phyloP scores from a whole-genome alignment of 2,113 vertebrate species.

The Hymenochirus boettgeri region DNA sequence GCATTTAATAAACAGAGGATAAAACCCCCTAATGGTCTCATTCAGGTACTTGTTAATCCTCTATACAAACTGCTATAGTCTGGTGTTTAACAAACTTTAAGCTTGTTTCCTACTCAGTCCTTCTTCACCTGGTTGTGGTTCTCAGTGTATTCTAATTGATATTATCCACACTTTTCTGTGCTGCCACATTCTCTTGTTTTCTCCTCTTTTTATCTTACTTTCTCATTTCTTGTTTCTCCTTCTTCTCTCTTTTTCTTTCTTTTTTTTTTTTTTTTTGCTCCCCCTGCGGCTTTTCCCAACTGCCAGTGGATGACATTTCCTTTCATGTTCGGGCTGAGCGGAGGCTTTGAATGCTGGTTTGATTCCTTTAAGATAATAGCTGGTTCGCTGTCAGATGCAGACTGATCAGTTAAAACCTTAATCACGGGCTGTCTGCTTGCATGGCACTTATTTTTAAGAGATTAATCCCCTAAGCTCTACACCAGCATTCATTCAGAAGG shows the following conservation, averaged over 20 bases:
- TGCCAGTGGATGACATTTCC: slow-evolving; percentile 97
- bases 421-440: slow-evolving; percentile 98
- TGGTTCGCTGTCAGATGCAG: slow-evolving; percentile 98
- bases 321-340: slow-evolving; percentile 97
- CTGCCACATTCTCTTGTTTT: not conserved
- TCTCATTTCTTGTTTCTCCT: slow-evolving; percentile 36
- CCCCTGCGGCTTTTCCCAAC: slow-evolving; percentile 86
- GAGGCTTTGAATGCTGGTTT: slow-evolving; percentile 98
- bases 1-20: too few relatives aligned
- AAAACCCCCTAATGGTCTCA: too few relatives aligned
- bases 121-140: not conserved
- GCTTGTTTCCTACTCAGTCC: not conserved
- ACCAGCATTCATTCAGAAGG: slow-evolving; percentile 71
- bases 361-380: slow-evolving; percentile 99
- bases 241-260: slow-evolving; percentile 53
- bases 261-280: slow-evolving; percentile 56
- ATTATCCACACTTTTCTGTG: not conserved
- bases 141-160: not conserved
- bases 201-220: slow-evolving; percentile 6
- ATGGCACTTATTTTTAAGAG: slow-evolving; percentile 89
- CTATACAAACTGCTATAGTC: too few relatives aligned
- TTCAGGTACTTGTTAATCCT: too few relatives aligned
- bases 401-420: slow-evolving; percentile 99
- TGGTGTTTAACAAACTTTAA: too few relatives aligned
- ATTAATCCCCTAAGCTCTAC: slow-evolving; percentile 81